Evolutionary conservation across 1,140 invertebrate genomes (phyloP), one percentile per base, ranked within the genome.

Genomic region (Charaxes varanes): DNA sequence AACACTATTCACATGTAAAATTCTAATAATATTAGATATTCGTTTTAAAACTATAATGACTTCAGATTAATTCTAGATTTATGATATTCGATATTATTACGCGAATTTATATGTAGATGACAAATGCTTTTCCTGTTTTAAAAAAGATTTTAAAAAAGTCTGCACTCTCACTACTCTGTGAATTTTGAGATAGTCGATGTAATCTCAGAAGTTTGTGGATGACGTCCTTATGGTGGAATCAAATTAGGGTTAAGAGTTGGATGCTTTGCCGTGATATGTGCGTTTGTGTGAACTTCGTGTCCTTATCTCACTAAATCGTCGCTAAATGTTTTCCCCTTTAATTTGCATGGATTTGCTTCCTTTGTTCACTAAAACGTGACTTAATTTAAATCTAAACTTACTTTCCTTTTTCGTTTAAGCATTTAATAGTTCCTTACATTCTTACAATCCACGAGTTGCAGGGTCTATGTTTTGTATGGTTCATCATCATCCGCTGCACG

Each of bases 171-270:
- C 8, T 52, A 45, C 37, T 36, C 48, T 52, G 19, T 27, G 7
- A 27, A 8, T 32, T 30, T 33, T 36, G 42, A 45, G 36, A 45
- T 37, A 36, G 37, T 28, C 41, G 27, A 48, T 26, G 51, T 48
- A 44, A 48, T 48, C 51, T 44, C 17, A 41, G 40, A 48, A 53
- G 51, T 53, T 53, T 48, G 41, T 23, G 41, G 34, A 51, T 52
- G 51, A 48, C 51, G 36, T 44, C 44, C 44, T 53, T 48, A 48
- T 42, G 40, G 50, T 30, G 26, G 36, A 53, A 53, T 48, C 51
- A 53, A 48, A 53, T 53, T 53, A 53, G 50, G 43, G 40, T 36
- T 34, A 37, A 16, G 49, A 41, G 40, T 53, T 42, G 43, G 35
- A 47, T 43, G 35, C 21, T 37, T 36, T 23, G 23, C 35, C 40